phyloP scores from a whole-genome alignment of 2,113 vertebrate genomes.

The Gasterosteus nipponicus region DNA sequence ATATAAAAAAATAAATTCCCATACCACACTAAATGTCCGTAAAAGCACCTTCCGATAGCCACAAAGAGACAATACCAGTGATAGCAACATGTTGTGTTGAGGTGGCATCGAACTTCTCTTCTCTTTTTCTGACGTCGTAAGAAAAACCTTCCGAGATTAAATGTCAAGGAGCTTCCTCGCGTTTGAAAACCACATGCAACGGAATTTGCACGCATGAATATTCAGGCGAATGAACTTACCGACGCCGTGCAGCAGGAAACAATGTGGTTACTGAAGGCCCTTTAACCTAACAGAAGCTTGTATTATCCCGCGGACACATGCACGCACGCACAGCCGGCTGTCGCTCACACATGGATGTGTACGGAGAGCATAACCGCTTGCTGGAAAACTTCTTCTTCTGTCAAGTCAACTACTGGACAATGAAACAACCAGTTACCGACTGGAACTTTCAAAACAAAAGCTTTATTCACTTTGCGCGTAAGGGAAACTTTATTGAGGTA shows the following conservation, averaged over 20 bases:
- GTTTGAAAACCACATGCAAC: neutral
- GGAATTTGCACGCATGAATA: neutral
- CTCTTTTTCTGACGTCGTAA: neutral
- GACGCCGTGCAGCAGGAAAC: neutral
- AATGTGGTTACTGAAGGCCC: neutral
- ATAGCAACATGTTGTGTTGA: neutral
- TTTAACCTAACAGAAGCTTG: neutral
- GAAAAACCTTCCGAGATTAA: neutral
- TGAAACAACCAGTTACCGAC: neutral
- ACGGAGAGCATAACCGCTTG: neutral
- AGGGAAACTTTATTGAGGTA: neutral
- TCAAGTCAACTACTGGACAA: neutral
- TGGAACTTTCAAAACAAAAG: slow-evolving; percentile 28
- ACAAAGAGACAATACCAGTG: neutral
- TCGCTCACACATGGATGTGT: slow-evolving; percentile 27
- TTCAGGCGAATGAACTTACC: slow-evolving; percentile 36
- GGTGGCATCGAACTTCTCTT: neutral
- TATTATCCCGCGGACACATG: slow-evolving; percentile 6
- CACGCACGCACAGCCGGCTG: slow-evolving; percentile 3
- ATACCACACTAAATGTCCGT: neutral
- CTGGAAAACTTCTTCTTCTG: slow-evolving; percentile 19
- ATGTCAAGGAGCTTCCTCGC: neutral
- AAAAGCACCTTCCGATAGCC: rapidly evolving
- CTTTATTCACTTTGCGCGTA: neutral
- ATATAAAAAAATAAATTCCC: neutral